A percentile compares a stretch with the other conserved stretches of the same genome.
These are phyloP conservation scores for Zaprionus vittiger DNA, from an alignment of 1,140 invertebrate genomes.

Conservation along the genomic window DNA sequence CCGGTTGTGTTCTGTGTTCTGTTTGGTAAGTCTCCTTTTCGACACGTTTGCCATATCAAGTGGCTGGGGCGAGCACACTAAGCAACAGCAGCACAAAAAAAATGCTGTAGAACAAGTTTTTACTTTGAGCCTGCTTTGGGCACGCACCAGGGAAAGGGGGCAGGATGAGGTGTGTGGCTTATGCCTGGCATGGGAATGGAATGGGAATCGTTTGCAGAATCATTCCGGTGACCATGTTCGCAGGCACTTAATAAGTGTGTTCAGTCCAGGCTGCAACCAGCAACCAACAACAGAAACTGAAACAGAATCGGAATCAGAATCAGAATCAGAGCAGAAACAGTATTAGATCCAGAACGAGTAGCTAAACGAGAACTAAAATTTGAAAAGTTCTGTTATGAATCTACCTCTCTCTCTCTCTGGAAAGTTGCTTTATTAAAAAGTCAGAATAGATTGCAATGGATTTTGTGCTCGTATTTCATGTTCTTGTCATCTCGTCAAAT, in stretches of 20 bases:
- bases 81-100: conserved; percentile 32
- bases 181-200: conserved; percentile 57
- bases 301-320: not conserved
- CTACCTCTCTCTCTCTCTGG: not conserved
- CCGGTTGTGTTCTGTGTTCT: conserved; percentile 34
- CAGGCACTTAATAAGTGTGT: conserved; percentile 71
- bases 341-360: not conserved
- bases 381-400: conserved; percentile 41
- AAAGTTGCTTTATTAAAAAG: conserved; percentile 52
- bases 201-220: conserved; percentile 41
- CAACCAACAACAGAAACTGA: not conserved
- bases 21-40: conserved; percentile 36
- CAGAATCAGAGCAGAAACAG: conserved; percentile 8
- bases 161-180: conserved; percentile 57
- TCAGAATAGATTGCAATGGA: conserved; percentile 29
- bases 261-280: not conserved
- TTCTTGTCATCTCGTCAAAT: conserved; percentile 42
- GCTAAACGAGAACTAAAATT: conserved; percentile 24
- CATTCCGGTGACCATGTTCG: conserved; percentile 45
- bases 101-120: conserved; percentile 76
- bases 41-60: conserved; percentile 51
- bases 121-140: conserved; percentile 36
- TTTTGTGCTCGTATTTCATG: conserved; percentile 9
- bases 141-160: not conserved
- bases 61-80: conserved; percentile 38